Evolutionary conservation across 2,888 invertebrate genomes (phyloP), one percentile per base, ranked within the genome.

Genomic region (Cantharis flavilabris): DNA sequence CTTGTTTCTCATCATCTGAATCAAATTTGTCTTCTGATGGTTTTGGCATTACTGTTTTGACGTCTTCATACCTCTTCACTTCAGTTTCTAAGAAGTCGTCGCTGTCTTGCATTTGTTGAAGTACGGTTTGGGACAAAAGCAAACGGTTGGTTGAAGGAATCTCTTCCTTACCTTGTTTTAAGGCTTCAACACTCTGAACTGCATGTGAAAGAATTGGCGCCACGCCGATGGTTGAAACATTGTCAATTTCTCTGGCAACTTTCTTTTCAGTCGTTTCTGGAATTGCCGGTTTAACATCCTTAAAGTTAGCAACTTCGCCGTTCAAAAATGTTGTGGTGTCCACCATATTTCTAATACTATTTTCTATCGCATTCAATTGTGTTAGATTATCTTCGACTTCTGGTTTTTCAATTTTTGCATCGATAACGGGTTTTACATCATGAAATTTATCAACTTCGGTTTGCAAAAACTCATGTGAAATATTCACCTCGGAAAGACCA

Each of bases 281-380:
- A n/a, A 49, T 49, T 49, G 13, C 49, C 9, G 83, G 83, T 71
- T 80, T 73, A 13, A 81, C 82, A 63, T 83, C 83, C 13, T 83
- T 72, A 73, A 80, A 81, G n/a, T 75, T 72, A 75, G 72, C 73
- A 64, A 86, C 77, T 82, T 86, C 86, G 65, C 82, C 80, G 33
- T 78, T 71, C n/a, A 86, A 70, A 65, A 85, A 86, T n/a, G 84
- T 79, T 63, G 78, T 80, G 3, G 83, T 83, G 9, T 82, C 79
- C 7, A n/a, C 28, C 30, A 69, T 18, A 28, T 69, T 69, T 23
- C 10, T 69, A 16, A 28, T 28, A 2, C 9, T n/a, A 10, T 16
- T 11, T 16, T 23, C 33, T 18, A 69, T 30, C 7, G 69, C 3
- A n/a, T 49, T n/a, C 49, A 49, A 49, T 49, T 49, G 49, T n/a